Percentiles rank a stretch among this genome's conserved stretches.
Evolutionary conservation across 2,797 vertebrate species (phyloP).

Genomic region (Vultur gryphus): DNA sequence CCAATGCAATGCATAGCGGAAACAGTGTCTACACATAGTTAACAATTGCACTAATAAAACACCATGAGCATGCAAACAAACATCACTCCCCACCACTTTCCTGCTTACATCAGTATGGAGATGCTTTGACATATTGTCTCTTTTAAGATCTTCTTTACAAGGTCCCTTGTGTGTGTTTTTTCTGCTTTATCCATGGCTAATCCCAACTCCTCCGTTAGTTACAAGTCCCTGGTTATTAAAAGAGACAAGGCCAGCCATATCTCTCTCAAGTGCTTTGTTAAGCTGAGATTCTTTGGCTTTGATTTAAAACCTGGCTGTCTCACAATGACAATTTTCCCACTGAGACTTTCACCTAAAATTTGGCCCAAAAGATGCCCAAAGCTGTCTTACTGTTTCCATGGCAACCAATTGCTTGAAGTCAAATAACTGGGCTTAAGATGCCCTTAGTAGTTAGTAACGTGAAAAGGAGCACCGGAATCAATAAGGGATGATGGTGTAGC

Average conservation of each 20-base stretch:
- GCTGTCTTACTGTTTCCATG: background rate
- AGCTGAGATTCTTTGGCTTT: background rate
- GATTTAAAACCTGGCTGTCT: conserved; percentile 13
- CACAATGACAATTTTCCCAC: conserved; percentile 1
- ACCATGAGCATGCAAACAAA: background rate
- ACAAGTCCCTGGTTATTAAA: background rate
- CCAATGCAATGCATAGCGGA: background rate
- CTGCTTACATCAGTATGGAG: background rate
- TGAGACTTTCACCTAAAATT: conserved; percentile 31
- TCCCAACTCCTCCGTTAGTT: background rate
- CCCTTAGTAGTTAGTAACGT: background rate
- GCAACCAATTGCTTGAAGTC: background rate
- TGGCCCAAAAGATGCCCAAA: conserved; percentile 27
- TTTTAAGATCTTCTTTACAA: background rate
- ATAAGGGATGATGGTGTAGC: background rate
- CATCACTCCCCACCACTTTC: background rate
- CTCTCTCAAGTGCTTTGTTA: background rate
- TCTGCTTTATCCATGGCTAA: background rate
- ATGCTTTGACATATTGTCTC: background rate
- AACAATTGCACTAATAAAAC: background rate
- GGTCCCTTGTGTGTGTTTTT: background rate
- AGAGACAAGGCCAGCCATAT: background rate
- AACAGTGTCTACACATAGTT: background rate
- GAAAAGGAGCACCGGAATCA: background rate
- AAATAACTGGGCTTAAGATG: background rate